Conservation (phyloP, 2,888 invertebrate species). For the Chydorus sphaericus region DNA sequence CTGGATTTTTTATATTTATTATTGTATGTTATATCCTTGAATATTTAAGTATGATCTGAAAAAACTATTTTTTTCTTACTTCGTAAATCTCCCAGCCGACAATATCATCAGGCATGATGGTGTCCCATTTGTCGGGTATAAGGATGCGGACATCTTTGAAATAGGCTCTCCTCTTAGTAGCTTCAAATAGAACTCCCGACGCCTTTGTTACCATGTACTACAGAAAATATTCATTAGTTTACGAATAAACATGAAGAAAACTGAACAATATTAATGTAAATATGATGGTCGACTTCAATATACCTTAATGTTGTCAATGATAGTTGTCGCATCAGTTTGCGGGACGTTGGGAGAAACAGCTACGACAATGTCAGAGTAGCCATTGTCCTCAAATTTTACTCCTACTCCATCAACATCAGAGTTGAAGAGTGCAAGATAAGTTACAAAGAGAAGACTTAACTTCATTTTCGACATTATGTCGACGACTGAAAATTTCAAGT, state of each 20-base stretch:
- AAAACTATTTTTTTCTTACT: constrained; percentile 11
- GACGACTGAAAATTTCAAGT: too few relatives aligned
- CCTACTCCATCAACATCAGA: too few relatives aligned
- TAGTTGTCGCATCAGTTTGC: constrained; percentile 39
- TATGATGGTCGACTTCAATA: neutral
- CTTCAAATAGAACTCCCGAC: constrained; percentile 15
- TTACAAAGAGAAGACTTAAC: too few relatives aligned
- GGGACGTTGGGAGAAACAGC: constrained; percentile 15
- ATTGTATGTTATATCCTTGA: too few relatives aligned
- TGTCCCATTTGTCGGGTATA: constrained; percentile 15
- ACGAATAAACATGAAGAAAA: too few relatives aligned
- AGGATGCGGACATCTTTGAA: constrained; percentile 15
- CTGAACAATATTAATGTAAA: neutral
- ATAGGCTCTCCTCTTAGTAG: constrained; percentile 14
- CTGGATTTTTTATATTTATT: neutral
- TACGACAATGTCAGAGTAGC: constrained; percentile 13
- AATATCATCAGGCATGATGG: constrained; percentile 1
- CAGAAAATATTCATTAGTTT: constrained; percentile 9
- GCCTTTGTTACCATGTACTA: constrained; percentile 15
- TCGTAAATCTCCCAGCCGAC: constrained; percentile 15
- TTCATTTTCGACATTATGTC: too few relatives aligned
- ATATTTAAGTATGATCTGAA: neutral
- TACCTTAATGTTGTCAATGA: constrained; percentile 5
- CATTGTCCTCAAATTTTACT: too few relatives aligned
- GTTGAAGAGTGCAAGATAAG: too few relatives aligned